Percentiles rank a stretch among this genome's conserved stretches.
Evolutionary conservation across 2,797 vertebrate genomes (phyloP).

Genomic region (Protosalanx chinensis): DNA sequence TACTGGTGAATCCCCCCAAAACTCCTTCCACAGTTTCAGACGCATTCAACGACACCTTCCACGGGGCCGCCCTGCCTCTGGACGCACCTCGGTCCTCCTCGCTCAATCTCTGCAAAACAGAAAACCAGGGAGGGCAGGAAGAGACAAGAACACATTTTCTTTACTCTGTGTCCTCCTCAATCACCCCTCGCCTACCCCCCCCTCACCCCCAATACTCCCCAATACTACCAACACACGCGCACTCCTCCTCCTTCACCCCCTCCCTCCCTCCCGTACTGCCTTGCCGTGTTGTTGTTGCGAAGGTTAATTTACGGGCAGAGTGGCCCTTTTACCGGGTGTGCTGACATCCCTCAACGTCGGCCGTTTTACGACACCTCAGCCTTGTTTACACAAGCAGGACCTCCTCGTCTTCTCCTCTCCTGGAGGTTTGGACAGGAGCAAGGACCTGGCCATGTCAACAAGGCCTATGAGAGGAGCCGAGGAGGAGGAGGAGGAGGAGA

Average conservation of each 20-base stretch:
- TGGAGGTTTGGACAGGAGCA: neutral
- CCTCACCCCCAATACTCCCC: neutral
- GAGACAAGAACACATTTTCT: slow-evolving; percentile 18
- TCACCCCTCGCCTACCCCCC: neutral
- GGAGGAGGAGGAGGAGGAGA: neutral
- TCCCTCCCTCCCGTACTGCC: neutral
- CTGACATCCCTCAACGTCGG: slow-evolving; percentile 51
- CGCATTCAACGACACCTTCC: neutral
- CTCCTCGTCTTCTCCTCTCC: slow-evolving; percentile 9
- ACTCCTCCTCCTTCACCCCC: neutral
- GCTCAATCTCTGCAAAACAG: slow-evolving; percentile 22
- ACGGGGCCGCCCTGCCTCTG: slow-evolving; percentile 6
- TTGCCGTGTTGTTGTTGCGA: slow-evolving; percentile 43
- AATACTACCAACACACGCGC: neutral
- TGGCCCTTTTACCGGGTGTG: slow-evolving; percentile 29
- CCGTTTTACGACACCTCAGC: slow-evolving; percentile 48
- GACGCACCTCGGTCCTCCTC: neutral
- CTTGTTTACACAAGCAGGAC: slow-evolving; percentile 45
- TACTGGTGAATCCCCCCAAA: slow-evolving; percentile 16
- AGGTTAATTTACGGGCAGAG: slow-evolving; percentile 49
- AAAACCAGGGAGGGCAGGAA: slow-evolving; percentile 5
- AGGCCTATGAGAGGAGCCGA: neutral
- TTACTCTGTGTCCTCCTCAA: neutral
- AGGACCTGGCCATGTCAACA: neutral
- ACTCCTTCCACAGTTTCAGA: slow-evolving; percentile 4